Evolutionary conservation across 2,797 vertebrate species (phyloP), one percentile per base, ranked within the genome.

Genomic region (Psittacula echo): DNA sequence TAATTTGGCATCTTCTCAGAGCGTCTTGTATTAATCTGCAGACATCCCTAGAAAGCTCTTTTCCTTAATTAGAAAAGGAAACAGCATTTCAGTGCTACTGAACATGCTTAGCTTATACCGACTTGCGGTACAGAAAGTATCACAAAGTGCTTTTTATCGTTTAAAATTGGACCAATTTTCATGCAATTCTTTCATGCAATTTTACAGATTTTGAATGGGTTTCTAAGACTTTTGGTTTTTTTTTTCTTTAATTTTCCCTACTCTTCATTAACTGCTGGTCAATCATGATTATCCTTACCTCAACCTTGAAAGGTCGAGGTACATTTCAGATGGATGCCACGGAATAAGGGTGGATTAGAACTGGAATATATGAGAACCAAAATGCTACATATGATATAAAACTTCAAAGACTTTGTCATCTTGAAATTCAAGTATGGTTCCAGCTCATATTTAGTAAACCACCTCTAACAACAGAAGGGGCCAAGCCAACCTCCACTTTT

Each of bases 1-100:
- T 32, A 72, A 85, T 87, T 83, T 95, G 75, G 64, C 78, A 75
- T 85, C 68, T 89, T 85, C 77, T 83, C 81, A 80, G 81, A 92
- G 72, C 34, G 77, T 77, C 78, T 85, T 91, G 26, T 80, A 72
- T 79, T 85, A 81, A 83, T 90, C 56, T 85, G 41, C 77, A 78
- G 62, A 83, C 65, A 93, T 80, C 87, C 75, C 58, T 87, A 93
- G 78, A 93, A 96, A 95, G 72, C n/a, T 72, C 37, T 87, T 91
- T 94, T 83, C 65, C 56, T 87, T 72, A 91, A 93, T 93, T 90
- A 93, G 90, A 83, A 91, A 77, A 87, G 22, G 41, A 87, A 93
- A 65, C 11, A 87, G 6, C 17, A 61, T 77, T 89, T 79, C 56
- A 94, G 44, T 24, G 22, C 67, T 91, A 67, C 62, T 77, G 50